Evolutionary conservation across 2,888 invertebrate species (phyloP), one percentile per base, ranked within the genome.

Genomic region (Bembecia ichneumoniformis): DNA sequence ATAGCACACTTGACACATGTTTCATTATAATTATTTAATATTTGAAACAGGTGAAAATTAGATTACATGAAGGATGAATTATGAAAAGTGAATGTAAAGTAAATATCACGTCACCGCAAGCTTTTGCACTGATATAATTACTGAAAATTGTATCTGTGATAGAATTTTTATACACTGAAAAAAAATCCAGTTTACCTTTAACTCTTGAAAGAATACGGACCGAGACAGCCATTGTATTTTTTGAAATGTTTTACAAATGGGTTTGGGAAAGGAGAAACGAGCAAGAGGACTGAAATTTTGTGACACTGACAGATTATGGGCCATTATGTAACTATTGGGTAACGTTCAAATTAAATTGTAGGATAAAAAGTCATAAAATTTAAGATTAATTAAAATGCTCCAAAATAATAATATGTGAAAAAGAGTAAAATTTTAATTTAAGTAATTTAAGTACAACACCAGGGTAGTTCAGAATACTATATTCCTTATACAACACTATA

Each of bases 121-220:
- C 40, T 40, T 5, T n/a, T 40, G 9, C 40, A 40, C 11, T 5
- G 40, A 13, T 7, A 36, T 40, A 5, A 13, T 13, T 40, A 40
- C n/a, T 40, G 40, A 10, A 40, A 13, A 14, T n/a, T 40, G n/a
- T 5, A 13, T 40, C 5, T 5, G 40, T 10, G n/a, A 14, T 40
- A 40, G 14, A 40, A 13, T n/a, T 1, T 1, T 40, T 40, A 40
- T 5, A 13, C 3, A 3, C 3, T n/a, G 2, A 1, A 13, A 40
- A 34, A 16, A 48, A 57, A 56, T 52, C 15, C 20, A 46, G 55
- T 58, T 84, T 82, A 90, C 90, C 90, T 82, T 87, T 88, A 58
- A 88, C 78, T 66, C 87, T 87, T 59, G 87, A 82, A 64, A 90
- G 82, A 79, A 89, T 82, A 72, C 90, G 82, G 59, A 87, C 83